These are phyloP conservation scores for Sphenopsis melanotis DNA, from an alignment of 2,797 vertebrate genomes.

Conservation along the genomic window DNA sequence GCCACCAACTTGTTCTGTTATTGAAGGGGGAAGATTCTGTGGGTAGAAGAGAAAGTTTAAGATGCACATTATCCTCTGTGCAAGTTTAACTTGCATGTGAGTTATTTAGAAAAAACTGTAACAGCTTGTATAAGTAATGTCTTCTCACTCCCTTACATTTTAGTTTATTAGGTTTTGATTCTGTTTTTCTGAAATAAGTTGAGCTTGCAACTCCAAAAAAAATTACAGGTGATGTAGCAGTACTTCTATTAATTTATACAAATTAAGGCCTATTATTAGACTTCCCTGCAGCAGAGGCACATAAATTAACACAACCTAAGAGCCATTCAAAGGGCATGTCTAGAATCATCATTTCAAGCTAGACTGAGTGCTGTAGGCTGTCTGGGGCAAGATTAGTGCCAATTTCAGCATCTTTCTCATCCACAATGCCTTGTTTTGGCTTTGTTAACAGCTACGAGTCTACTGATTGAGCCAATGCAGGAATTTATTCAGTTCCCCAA, in stretches of 20 bases:
- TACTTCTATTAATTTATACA: background rate
- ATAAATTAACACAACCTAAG: background rate
- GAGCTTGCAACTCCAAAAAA: background rate
- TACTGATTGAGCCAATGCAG: background rate
- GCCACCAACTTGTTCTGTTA: slow-evolving; percentile 84
- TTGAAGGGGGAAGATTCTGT: slow-evolving; percentile 90
- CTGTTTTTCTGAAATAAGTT: background rate
- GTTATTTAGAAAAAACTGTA: background rate
- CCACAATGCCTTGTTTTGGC: background rate
- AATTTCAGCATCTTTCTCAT: background rate
- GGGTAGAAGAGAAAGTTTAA: background rate
- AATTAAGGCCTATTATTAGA: background rate
- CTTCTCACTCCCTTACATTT: background rate
- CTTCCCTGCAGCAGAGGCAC: background rate
- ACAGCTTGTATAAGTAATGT: background rate
- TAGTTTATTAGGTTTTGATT: background rate
- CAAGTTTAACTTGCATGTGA: background rate
- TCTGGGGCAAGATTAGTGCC: background rate
- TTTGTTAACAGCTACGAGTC: background rate
- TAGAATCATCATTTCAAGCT: background rate
- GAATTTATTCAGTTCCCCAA: background rate
- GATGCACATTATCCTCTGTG: background rate
- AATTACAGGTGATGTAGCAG: background rate
- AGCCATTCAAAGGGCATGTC: background rate
- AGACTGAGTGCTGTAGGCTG: background rate